Evolutionary conservation across 2,797 vertebrate species (phyloP).

Genomic region (Phoeniculus purpureus): DNA sequence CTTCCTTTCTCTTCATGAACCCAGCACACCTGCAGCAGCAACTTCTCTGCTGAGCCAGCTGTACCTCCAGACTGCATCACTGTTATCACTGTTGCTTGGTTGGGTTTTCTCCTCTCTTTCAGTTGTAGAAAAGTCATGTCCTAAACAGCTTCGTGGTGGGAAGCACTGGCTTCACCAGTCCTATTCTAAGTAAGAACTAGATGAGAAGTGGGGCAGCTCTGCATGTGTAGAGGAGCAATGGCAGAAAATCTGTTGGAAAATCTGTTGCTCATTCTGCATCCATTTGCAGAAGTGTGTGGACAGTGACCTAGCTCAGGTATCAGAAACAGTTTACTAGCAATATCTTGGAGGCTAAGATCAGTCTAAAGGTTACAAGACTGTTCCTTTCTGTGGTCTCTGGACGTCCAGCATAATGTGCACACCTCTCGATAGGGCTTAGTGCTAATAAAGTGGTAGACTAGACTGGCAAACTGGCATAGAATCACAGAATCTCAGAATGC

Average conservation of each 20-base stretch:
- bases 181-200: not conserved
- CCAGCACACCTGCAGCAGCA: not conserved
- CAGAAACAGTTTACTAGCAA: not conserved
- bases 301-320: not conserved
- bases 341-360: not conserved
- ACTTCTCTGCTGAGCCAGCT: not conserved
- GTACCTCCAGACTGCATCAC: not conserved
- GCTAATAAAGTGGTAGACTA: not conserved
- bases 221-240: not conserved
- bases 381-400: not conserved
- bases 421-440: not conserved
- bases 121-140: not conserved
- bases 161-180: not conserved
- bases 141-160: not conserved
- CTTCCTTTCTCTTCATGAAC: not conserved
- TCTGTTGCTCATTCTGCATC: not conserved
- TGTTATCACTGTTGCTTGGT: not conserved
- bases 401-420: not conserved
- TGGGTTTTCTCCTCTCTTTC: not conserved
- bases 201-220: not conserved
- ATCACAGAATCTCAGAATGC: too few relatives aligned
- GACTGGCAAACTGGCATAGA: not conserved
- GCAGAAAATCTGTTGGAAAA: not conserved
- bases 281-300: not conserved
- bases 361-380: not conserved